Evolutionary conservation across 2,113 vertebrate genomes (phyloP).

Genomic region (Panthera tigris): DNA sequence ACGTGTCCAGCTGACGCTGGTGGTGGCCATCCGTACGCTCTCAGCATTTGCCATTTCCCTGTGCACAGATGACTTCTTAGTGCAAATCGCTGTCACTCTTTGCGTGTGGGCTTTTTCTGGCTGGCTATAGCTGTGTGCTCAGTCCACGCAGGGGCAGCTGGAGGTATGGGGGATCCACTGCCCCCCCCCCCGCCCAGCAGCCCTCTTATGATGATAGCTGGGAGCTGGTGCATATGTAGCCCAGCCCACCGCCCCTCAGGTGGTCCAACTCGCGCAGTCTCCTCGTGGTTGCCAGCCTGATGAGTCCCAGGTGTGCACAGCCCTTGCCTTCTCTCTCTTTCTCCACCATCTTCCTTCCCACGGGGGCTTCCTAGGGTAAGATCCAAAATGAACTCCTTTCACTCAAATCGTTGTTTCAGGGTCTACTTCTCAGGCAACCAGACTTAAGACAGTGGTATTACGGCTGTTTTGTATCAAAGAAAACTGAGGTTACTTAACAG

Average conservation of each 20-base stretch:
- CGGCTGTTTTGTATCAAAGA: not conserved
- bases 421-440: not conserved
- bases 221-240: not conserved
- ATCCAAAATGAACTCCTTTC: not conserved
- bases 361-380: not conserved
- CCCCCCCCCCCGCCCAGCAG: not conserved
- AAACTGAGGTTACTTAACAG: not conserved
- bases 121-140: not conserved
- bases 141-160: not conserved
- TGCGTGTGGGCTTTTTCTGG: not conserved
- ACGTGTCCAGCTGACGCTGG: not conserved
- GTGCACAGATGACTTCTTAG: not conserved
- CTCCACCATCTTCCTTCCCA: fast-evolving
- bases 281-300: not conserved
- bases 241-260: not conserved
- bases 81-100: not conserved
- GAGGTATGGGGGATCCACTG: not conserved
- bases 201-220: not conserved
- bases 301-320: not conserved
- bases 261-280: no score
- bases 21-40: not conserved
- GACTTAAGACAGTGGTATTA: not conserved
- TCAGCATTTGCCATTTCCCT: not conserved
- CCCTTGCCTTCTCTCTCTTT: not conserved
- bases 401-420: not conserved